Conservation (phyloP, 2,888 invertebrate species). For the Drosophila tanythrix region DNA sequence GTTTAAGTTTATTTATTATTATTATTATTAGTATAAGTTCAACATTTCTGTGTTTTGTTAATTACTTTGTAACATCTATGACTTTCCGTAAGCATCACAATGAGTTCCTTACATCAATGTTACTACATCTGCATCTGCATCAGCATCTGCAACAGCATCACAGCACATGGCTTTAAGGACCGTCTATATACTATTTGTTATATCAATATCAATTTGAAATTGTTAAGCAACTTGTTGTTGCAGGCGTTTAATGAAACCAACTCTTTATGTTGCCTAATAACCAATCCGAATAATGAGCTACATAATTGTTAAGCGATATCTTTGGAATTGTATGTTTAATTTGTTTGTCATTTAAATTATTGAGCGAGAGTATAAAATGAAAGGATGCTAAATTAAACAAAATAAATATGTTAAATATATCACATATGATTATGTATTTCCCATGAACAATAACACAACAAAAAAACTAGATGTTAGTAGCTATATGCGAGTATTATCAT, state of each 20-base stretch:
- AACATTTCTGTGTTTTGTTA: constrained; percentile 60
- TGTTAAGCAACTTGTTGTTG: constrained; percentile 27
- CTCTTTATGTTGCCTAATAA: constrained; percentile 16
- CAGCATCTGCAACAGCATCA: constrained; percentile 38
- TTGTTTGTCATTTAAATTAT: constrained; percentile 43
- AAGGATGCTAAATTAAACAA: constrained; percentile 43
- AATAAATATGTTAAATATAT: constrained; percentile 49
- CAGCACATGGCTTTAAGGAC: constrained; percentile 46
- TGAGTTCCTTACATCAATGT: constrained; percentile 72
- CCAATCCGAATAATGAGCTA: constrained; percentile 35
- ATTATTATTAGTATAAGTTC: constrained; percentile 38
- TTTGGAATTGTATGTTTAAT: constrained; percentile 28
- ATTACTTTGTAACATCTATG: constrained; percentile 58
- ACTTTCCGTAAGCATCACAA: constrained; percentile 58
- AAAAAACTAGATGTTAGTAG: constrained; percentile 44
- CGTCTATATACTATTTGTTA: constrained; percentile 49
- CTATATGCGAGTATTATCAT: constrained; percentile 46
- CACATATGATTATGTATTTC: constrained; percentile 40
- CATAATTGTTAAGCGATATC: constrained; percentile 23
- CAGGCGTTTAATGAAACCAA: constrained; percentile 13
- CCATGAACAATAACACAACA: constrained; percentile 41
- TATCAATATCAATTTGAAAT: constrained; percentile 46
- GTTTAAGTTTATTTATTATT: constrained; percentile 74
- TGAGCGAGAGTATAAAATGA: constrained; percentile 53
- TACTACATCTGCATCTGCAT: constrained; percentile 51